Percentiles rank a stretch among this genome's conserved stretches.
phyloP scores from a whole-genome alignment of 2,888 invertebrate genomes.

The Mimachlamys varia region DNA sequence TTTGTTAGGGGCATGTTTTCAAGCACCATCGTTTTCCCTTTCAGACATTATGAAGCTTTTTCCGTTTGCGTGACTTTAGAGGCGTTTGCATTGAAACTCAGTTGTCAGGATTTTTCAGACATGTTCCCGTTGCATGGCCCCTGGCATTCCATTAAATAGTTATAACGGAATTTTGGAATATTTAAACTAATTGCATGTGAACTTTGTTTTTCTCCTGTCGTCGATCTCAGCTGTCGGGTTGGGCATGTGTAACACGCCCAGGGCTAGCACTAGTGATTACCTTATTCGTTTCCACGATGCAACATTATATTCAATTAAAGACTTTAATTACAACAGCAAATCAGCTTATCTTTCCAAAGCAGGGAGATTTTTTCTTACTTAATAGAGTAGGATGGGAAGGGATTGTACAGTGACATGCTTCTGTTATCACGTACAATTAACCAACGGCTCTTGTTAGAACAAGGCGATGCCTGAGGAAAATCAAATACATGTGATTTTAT shows the following conservation, averaged over 20 bases:
- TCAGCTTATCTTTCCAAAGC: slow-evolving; percentile 11
- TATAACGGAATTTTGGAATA: slow-evolving; percentile 16
- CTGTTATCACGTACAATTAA: neutral
- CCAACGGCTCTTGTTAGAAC: neutral
- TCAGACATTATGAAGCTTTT: neutral
- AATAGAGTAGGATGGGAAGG: neutral
- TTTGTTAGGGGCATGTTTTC: neutral
- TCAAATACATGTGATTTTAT: neutral
- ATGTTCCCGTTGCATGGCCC: neutral
- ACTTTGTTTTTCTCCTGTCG: neutral
- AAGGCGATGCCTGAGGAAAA: neutral
- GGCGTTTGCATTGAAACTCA: neutral
- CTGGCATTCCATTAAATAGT: slow-evolving; percentile 9
- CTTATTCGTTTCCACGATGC: neutral
- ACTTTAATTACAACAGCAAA: slow-evolving; percentile 23
- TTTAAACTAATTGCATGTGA: slow-evolving; percentile 34
- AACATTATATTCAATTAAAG: slow-evolving; percentile 20
- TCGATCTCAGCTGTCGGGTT: neutral
- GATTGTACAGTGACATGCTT: neutral
- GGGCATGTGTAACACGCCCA: neutral
- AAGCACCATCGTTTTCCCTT: too few species aligned
- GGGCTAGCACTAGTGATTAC: neutral
- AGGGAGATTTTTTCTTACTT: neutral
- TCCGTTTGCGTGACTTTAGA: neutral
- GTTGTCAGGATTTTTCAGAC: neutral